These are phyloP conservation scores for Vanessa cardui DNA, from an alignment of 2,888 invertebrate genomes.

Conservation along the genomic window DNA sequence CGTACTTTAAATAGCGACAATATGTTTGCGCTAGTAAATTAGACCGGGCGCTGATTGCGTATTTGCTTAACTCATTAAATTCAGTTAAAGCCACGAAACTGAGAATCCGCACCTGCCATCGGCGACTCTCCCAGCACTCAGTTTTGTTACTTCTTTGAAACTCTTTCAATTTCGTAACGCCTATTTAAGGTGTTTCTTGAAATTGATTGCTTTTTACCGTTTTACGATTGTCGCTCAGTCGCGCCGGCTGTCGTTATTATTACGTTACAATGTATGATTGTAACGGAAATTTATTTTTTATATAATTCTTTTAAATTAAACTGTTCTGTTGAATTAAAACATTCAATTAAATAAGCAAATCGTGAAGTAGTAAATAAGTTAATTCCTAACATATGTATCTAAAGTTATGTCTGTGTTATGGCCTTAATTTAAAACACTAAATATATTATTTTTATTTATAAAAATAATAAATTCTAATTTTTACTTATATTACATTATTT, in stretches of 20 bases:
- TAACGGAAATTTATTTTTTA: background rate
- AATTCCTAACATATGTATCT: background rate
- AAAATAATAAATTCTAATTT: too few relatives aligned
- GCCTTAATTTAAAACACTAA: background rate
- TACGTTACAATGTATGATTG: conserved; percentile 1
- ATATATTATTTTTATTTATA: too few relatives aligned
- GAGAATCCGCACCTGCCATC: conserved; percentile 60
- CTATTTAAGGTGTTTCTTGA: conserved; percentile 6
- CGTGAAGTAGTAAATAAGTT: too few relatives aligned
- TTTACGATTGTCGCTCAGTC: conserved; percentile 5
- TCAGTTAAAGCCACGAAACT: conserved; percentile 57
- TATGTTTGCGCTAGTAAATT: conserved; percentile 36
- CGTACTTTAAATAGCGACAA: background rate
- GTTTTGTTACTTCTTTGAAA: conserved; percentile 37
- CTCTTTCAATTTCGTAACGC: conserved; percentile 23
- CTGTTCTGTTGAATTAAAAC: too few relatives aligned
- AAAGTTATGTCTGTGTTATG: background rate
- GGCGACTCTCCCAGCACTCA: conserved; percentile 38
- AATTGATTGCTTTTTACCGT: conserved; percentile 8
- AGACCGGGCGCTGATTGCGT: conserved; percentile 39
- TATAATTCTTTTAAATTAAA: background rate
- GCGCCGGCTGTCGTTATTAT: background rate
- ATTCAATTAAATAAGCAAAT: too few relatives aligned
- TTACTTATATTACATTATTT: background rate
- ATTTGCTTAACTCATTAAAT: conserved; percentile 74